Percentiles rank a stretch among this genome's conserved stretches.
These are phyloP conservation scores for Felis chaus DNA, from an alignment of 2,113 vertebrate species.

Conservation along the genomic window DNA sequence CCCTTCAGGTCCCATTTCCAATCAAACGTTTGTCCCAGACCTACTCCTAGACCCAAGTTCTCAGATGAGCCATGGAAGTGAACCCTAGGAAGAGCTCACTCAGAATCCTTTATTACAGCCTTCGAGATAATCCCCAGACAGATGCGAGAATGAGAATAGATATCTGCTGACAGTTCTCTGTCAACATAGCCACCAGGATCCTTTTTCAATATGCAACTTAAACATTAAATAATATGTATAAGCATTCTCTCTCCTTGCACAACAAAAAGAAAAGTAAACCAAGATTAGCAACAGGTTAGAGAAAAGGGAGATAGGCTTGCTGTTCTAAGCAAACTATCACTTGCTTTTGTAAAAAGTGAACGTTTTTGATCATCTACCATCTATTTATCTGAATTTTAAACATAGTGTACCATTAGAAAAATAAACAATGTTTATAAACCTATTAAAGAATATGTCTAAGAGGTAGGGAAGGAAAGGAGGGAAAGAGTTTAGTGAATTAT, in stretches of 20 bases:
- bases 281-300: constrained; percentile 10
- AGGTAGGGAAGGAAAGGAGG: neutral
- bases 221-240: constrained; percentile 1
- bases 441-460: neutral
- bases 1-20: neutral
- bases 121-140: neutral
- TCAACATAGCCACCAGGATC: neutral
- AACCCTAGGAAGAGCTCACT: neutral
- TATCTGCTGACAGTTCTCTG: neutral
- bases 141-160: neutral
- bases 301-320: neutral
- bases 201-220: neutral
- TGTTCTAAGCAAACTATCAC: neutral
- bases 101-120: neutral
- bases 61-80: neutral
- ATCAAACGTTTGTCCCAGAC: neutral
- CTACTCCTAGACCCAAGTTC: neutral
- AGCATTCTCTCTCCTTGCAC: neutral
- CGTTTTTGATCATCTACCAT: neutral
- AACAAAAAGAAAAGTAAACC: constrained; percentile 13
- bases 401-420: neutral
- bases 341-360: neutral
- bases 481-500: neutral
- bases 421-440: neutral
- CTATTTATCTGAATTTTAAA: constrained; percentile 35